phyloP scores from a whole-genome alignment of 2,888 invertebrate genomes.

The Timema podura region DNA sequence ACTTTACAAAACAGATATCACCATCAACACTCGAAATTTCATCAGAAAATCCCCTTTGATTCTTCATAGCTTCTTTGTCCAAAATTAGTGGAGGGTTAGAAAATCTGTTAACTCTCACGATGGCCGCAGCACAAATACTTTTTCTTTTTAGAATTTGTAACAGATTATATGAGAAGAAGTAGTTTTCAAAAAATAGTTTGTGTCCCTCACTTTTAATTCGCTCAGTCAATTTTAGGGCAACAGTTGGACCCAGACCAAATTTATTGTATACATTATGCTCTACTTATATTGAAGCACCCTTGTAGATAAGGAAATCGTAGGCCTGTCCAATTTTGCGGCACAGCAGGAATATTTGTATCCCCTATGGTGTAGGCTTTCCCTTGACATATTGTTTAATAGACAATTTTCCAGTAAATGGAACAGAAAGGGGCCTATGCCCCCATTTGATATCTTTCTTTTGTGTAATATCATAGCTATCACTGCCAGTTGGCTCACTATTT shows the following conservation, averaged over 20 bases:
- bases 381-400: slow-evolving; percentile 21
- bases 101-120: neutral
- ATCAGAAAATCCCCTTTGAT: neutral
- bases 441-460: too few relatives aligned
- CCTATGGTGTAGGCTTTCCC: slow-evolving; percentile 7
- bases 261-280: slow-evolving; percentile 16
- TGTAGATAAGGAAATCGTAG: slow-evolving; percentile 39
- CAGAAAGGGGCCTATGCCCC: too few relatives aligned
- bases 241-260: slow-evolving; percentile 31
- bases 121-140: slow-evolving; percentile 16
- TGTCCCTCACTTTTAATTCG: slow-evolving; percentile 24
- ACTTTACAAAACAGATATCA: neutral
- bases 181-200: slow-evolving; percentile 32
- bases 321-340: slow-evolving; percentile 35
- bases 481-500: too few relatives aligned
- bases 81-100: neutral
- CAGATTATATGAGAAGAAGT: slow-evolving; percentile 29
- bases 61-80: neutral
- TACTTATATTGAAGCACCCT: slow-evolving; percentile 31
- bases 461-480: too few relatives aligned
- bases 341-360: slow-evolving; percentile 28
- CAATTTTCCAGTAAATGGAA: slow-evolving; percentile 34
- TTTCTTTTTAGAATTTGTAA: slow-evolving; percentile 26
- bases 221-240: slow-evolving; percentile 30
- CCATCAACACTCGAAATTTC: neutral